Base-by-base conservation (phyloP, 2,113 vertebrate genomes). In the Potamarius usumacintae region DNA sequence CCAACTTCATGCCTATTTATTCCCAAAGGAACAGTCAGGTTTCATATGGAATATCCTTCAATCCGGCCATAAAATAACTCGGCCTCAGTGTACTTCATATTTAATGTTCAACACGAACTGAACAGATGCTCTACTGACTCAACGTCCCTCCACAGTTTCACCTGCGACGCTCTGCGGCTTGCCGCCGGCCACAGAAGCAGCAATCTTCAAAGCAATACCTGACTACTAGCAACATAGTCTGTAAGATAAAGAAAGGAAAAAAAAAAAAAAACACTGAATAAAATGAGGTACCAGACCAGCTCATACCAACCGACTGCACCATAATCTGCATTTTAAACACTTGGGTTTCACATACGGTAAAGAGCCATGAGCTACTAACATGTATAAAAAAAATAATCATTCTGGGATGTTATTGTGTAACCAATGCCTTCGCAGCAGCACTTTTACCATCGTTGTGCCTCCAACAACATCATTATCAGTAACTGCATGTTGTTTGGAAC, bases 201-300 rank as follows among this genome's bases (percentile, higher is more conserved):
- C 71, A 71, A 79, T 87, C 78, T 82, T 87, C 69, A 85, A 85
- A 76, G 82, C 42, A 88, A 86, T 88, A 92, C 27, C 89, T 82
- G 92, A 91, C 92, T 93, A 72, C 92, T 89, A 88, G 85, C 87
- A 92, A 91, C 84, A 91, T 84, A 90, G 78, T 91, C 86, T 91
- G 80, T 87, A 92, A 85, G 82, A 85, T 22, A 62, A 88, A 83
- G 22, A 42, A 90, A 57, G 79, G 74, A 53, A 65, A 14, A 25
- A 92, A 88, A 91, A 84, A 88, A 65, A 83, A 89, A 93, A 95
- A 96, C 94, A 95, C 93, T 95, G 93, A 94, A 85, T 88, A 91
- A 91, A 85, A 88, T 25, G 52, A 92, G 93, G 94, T 92, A 87
- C 90, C 92, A 96, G 94, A 81, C 95, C 95, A 20, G 94, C 95